Conservation (phyloP, 2,888 invertebrate genomes). For the Pardosa pseudoannulata region DNA sequence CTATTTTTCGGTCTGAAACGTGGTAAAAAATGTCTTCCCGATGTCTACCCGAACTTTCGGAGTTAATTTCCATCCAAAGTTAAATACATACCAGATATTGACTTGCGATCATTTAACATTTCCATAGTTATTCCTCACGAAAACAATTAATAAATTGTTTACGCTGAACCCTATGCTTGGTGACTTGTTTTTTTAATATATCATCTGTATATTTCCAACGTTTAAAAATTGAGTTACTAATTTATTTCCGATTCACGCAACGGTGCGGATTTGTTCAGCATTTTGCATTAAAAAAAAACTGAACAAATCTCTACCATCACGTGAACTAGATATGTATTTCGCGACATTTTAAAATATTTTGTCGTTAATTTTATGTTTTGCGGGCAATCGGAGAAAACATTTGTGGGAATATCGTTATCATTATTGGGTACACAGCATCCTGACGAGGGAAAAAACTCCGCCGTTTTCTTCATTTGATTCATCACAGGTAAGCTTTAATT, state of each 20-base stretch:
- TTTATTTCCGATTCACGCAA: neutral
- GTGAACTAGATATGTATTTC: neutral
- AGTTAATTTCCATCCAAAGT: neutral
- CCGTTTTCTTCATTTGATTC: no score
- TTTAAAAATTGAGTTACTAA: neutral
- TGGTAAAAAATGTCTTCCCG: neutral
- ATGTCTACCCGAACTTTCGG: neutral
- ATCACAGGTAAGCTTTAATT: no score
- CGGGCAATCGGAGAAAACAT: no score
- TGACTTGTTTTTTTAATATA: neutral
- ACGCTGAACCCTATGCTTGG: neutral
- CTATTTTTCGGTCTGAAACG: no score
- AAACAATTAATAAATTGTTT: slow-evolving; percentile 25
- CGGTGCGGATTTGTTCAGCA: neutral
- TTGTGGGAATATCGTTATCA: no score
- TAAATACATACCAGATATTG: slow-evolving; percentile 3
- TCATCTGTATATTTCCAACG: neutral
- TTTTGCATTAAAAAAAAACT: neutral
- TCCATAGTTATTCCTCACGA: neutral
- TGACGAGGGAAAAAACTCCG: no score
- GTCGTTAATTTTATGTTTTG: neutral
- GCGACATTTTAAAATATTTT: neutral
- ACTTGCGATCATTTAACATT: slow-evolving; percentile 8
- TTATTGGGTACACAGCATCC: no score
- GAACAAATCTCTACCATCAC: neutral